phyloP scores from a whole-genome alignment of 2,113 vertebrate species.

The Peromyscus polionotus region DNA sequence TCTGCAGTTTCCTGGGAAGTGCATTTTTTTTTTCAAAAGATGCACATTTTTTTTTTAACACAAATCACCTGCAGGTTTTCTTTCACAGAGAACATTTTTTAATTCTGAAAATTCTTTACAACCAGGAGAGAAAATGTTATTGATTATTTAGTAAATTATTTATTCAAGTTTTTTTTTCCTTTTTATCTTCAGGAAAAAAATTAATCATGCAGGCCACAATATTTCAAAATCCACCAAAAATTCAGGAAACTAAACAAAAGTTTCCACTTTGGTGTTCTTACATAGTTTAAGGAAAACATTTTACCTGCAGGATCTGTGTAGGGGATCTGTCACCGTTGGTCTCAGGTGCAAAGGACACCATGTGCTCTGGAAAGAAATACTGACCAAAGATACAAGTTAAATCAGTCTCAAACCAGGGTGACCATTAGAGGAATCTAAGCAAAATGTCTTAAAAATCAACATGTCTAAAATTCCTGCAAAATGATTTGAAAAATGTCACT shows the following conservation, averaged over 20 bases:
- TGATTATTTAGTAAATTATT: constrained; percentile 18
- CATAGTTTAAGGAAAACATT: constrained; percentile 66
- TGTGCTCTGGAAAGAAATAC: constrained; percentile 98
- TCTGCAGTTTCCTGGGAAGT: neutral
- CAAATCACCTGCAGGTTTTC: neutral
- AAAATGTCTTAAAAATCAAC: constrained; percentile 9
- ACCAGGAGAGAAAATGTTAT: neutral
- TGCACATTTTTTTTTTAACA: neutral
- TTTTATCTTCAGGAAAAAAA: constrained; percentile 43
- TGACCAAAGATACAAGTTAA: constrained; percentile 84
- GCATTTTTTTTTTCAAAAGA: constrained; percentile 27
- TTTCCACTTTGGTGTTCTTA: constrained; percentile 6
- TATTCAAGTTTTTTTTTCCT: neutral
- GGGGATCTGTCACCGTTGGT: constrained; percentile 91
- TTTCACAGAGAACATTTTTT: constrained; percentile 4
- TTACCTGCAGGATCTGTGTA: constrained; percentile 95
- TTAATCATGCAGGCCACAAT: neutral
- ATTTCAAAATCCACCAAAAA: constrained; percentile 35
- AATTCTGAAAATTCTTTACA: constrained; percentile 47
- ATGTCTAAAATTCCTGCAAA: constrained; percentile 12
- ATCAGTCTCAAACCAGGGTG: constrained; percentile 27
- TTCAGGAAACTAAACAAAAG: neutral
- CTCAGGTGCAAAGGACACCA: constrained; percentile 96
- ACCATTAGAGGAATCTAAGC: neutral
- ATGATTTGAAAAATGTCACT: constrained; percentile 30